Conservation (phyloP, 2,888 invertebrate genomes). For the Brachylomia viminalis region DNA sequence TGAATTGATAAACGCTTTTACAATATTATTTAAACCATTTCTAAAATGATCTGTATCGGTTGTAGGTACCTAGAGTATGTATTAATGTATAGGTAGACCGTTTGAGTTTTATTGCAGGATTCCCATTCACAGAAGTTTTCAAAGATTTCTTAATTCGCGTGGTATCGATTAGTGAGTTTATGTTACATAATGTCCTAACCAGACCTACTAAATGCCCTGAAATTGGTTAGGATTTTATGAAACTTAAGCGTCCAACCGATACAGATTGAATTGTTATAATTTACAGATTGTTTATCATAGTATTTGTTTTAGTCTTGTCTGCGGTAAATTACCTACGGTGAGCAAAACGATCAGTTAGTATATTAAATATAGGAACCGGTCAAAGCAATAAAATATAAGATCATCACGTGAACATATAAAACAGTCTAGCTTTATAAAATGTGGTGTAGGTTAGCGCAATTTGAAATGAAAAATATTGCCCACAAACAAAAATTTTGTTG, state of each 20-base stretch:
- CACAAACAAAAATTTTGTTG: not conserved
- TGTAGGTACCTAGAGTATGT: not conserved
- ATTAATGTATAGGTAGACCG: not conserved
- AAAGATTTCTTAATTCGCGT: not conserved
- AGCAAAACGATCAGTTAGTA: constrained; percentile 24
- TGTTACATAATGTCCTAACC: too few relatives aligned
- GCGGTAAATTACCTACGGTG: constrained; percentile 11
- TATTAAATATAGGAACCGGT: constrained; percentile 30
- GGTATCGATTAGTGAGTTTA: too few relatives aligned
- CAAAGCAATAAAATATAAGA: constrained; percentile 10
- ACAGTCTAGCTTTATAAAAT: not conserved
- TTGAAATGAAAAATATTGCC: not conserved
- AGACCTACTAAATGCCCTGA: not conserved
- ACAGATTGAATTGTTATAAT: constrained; percentile 2
- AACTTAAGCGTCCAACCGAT: not conserved
- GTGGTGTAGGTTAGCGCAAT: not conserved
- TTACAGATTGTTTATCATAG: not conserved
- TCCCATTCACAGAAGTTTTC: not conserved
- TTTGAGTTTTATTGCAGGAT: not conserved
- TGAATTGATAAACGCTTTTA: not conserved
- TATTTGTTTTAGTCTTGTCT: constrained; percentile 8
- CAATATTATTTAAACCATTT: not conserved
- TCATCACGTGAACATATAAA: not conserved
- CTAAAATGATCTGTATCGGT: not conserved
- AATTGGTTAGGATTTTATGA: not conserved